Evolutionary conservation across 2,888 invertebrate genomes (phyloP), one percentile per base, ranked within the genome.

Genomic region (Cephus nigrinus): DNA sequence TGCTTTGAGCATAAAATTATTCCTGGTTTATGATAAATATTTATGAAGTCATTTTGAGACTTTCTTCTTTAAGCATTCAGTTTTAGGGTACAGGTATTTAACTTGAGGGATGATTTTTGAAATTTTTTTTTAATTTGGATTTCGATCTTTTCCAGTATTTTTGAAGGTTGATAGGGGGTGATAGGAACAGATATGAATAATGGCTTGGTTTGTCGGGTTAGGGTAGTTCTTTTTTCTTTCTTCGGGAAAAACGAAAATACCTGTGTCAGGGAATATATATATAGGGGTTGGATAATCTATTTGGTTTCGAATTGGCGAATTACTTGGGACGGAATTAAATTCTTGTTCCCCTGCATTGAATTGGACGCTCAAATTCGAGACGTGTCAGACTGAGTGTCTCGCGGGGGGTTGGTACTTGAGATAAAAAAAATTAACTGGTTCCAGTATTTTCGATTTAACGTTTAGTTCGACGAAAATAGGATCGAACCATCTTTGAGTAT

Each of bases 221-320:
- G 40, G 40, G 9, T 23, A 5, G 9, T 23, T 15, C 23, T 9
- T 55, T 55, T 23, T 15, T 23, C 12, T 40, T 23, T 40, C 40
- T 0, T 15, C 1, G 23, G 9, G 40, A 55, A 23, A 55, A 55
- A 55, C 40, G 40, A 23, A 5, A 55, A 55, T 55, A 55, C 40
- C 40, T 55, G 40, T 55, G 40, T 55, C 15, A 23, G 23, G 23
- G 4, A 55, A 40, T 40, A 40, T 40, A 40, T 40, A 40, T 80
- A 76, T 75, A 73, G 76, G 72, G 73, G 76, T 76, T 71, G 74
- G 74, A 79, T 78, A 80, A 80, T 82, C 80, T 76, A 81, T 79
- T 77, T 79, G 82, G 68, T 31, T 78, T 72, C 69, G 80, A 82
- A 82, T 82, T 77, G 80, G 76, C 75, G 75, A 82, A 80, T 82